Evolutionary conservation across 64 coral and sea anemone species (phyloP).

Genomic region (Cladopsammia gracilis): DNA sequence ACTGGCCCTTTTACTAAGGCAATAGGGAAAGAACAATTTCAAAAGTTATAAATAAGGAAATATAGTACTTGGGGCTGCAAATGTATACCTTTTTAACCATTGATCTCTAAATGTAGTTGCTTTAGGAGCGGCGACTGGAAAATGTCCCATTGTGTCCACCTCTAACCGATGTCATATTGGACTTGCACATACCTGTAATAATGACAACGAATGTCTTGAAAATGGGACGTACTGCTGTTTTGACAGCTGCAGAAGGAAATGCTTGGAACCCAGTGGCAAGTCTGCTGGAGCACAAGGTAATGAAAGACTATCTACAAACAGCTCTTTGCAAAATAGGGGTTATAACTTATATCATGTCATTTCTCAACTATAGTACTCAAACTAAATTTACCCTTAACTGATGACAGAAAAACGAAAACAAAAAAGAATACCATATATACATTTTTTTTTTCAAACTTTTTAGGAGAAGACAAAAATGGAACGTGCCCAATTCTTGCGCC

Average conservation of each 20-base stretch:
- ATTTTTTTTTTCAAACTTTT: background rate
- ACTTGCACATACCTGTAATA: slow-evolving; percentile 55
- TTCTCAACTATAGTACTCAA: too few relatives aligned
- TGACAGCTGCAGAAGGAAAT: slow-evolving; percentile 81
- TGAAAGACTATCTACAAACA: too few relatives aligned
- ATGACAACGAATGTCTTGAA: slow-evolving; percentile 52
- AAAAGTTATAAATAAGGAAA: too few relatives aligned
- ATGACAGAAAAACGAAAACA: too few relatives aligned
- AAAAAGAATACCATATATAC: background rate
- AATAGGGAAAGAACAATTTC: too few relatives aligned
- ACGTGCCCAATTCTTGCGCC: slow-evolving; percentile 28
- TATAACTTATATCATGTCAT: too few relatives aligned
- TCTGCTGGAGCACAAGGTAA: slow-evolving; percentile 19
- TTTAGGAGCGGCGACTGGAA: slow-evolving; percentile 26
- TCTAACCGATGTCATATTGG: slow-evolving; percentile 45
- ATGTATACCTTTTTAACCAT: background rate
- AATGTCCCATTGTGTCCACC: slow-evolving; percentile 59
- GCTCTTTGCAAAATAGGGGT: too few relatives aligned
- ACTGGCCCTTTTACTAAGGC: too few relatives aligned
- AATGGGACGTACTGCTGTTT: slow-evolving; percentile 71
- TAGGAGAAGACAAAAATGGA: slow-evolving; percentile 43
- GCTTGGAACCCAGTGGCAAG: background rate
- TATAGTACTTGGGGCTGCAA: too few relatives aligned
- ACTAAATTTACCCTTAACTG: too few relatives aligned
- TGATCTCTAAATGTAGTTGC: background rate